Evolutionary conservation across 2,888 invertebrate genomes (phyloP), one percentile per base, ranked within the genome.

Genomic region (Tipula lateralis): DNA sequence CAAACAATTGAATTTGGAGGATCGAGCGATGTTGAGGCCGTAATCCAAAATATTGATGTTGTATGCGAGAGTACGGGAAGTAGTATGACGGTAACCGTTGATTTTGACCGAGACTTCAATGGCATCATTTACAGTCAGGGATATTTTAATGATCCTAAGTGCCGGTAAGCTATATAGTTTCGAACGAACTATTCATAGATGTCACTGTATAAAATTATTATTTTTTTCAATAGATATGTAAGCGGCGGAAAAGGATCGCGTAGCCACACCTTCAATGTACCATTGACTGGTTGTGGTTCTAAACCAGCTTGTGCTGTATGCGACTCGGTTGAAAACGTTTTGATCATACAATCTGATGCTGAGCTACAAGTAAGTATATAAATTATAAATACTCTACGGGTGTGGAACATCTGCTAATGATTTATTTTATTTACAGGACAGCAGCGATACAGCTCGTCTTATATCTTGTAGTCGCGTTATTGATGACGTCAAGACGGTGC

Each of bases 51-150:
- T 3, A 92, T 94, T 81, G 92, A 94, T 87, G 93, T 94, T 0
- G 92, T 93, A 88, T 94, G 94, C 87, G 88, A 89, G 24, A 66
- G 66, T 84, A 85, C 85, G 2, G 90, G 91, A 1, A 89, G 89
- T 0, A 93, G 90, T 32, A 93, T 94, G 87, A 91, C 92, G 84
- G 93, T 94, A 0, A 92, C 91, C 0, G 91, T 94, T 0, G 92
- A 93, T 83, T 94, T 94, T 87, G 90, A 92, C 7, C 92, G 92
- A 85, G 91, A 92, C 0, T 94, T 93, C 87, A 92, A 93, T 87
- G 94, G 94, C 13, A 91, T 94, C 36, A 92, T 94, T 85, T 94
- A 94, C 91, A 94, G 94, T 88, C 94, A 94, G 88, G 94, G 94
- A 13, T 92, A 92, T 87, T 92, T 92, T 87, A 92, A 91, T 86